Conservation (phyloP, 2,113 vertebrate species). For the Oceanites oceanicus region DNA sequence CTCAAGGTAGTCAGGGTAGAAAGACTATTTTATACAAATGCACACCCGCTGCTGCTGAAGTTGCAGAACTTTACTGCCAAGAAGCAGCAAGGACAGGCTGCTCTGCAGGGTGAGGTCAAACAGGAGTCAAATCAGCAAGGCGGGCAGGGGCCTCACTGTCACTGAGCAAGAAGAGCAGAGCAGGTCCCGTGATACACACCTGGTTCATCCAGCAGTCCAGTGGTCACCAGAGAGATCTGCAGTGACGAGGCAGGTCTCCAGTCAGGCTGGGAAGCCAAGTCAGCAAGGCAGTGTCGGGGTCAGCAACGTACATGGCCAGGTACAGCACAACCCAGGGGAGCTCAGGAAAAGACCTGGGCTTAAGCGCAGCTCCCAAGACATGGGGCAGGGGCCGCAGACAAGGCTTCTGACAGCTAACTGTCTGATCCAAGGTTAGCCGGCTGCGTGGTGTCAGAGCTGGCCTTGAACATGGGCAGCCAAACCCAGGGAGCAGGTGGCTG, state of each 20-base stretch:
- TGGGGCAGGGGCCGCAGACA: background rate
- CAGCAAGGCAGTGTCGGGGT: background rate
- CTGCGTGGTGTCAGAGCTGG: background rate
- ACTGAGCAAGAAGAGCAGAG: background rate
- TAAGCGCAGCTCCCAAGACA: background rate
- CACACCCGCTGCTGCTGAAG: background rate
- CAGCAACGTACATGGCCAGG: too few relatives aligned
- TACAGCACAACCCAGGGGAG: background rate
- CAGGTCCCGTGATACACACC: fast-evolving
- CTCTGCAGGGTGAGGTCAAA: background rate
- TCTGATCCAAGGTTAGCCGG: background rate
- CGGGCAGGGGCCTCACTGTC: background rate
- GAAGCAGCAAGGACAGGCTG: background rate
- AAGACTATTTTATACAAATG: background rate
- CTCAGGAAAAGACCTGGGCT: background rate
- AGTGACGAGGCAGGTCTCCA: too few relatives aligned
- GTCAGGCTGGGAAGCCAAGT: background rate
- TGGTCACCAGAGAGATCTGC: fast-evolving
- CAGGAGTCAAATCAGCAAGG: background rate
- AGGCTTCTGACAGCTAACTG: background rate
- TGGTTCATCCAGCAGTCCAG: background rate
- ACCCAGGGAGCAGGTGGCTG: background rate
- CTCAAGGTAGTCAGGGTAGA: background rate
- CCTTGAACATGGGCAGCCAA: background rate
- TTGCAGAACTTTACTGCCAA: background rate